Base-by-base conservation (phyloP, 2,888 invertebrate species). In the Watsonalla binaria region DNA sequence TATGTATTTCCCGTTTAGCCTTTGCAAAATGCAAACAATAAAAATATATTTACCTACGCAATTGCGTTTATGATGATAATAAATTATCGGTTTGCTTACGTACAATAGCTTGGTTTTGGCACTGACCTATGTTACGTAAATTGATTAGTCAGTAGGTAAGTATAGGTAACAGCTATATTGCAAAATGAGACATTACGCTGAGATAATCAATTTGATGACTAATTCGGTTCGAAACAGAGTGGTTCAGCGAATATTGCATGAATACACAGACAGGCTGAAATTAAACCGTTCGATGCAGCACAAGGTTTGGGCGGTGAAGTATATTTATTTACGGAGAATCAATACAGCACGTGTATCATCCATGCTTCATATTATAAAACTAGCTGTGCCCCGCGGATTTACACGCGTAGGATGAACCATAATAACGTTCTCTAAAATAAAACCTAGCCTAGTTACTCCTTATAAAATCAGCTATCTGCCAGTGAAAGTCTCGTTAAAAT, bases 71-170 rank as follows among this genome's bases (percentile, higher is more conserved):
- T 37, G 9, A 37, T 8, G 15, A 24, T 47, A 47, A 24, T 34
- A 33, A 34, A 34, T 34, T 47, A 47, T n/a, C 13, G n/a, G 47
- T 7, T 6, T 7, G 35, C 8, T 24, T 13, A 48, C 13, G 13
- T 35, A 5, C 7, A 7, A 24, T 11, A 42, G 34, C 35, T 48
- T 48, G 55, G 60, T 56, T 62, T 62, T 54, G 59, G 53, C 60
- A 68, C 63, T 65, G 63, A 64, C 64, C 63, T 68, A 65, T 64
- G 61, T 59, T 56, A 60, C 58, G 57, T 53, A 56, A 53, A 55
- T 56, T 53, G 35, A 24, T 35, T 34, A 47, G 11, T 34, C 47
- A 34, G n/a, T 14, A 11, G 11, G 24, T 24, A 24, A 24, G 24
- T 24, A 24, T 24, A 24, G 5, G 11, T 11, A 11, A 42, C 8